phyloP scores from a whole-genome alignment of 2,113 vertebrate genomes.

The Silurus glanis region DNA sequence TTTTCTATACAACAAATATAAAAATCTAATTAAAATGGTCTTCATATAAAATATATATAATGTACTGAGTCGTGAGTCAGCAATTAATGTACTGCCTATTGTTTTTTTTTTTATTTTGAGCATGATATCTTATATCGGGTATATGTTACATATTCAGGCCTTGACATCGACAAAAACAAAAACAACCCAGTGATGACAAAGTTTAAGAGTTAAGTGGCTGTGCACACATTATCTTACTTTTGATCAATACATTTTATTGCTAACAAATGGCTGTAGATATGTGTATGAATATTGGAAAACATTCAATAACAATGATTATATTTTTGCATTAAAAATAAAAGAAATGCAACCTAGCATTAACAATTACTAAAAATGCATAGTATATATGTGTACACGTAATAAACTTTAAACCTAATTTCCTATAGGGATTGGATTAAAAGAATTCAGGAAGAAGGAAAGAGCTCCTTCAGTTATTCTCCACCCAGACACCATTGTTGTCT shows the following conservation, averaged over 20 bases:
- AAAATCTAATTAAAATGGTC: no score
- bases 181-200: neutral
- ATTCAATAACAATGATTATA: neutral
- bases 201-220: neutral
- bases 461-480: constrained; percentile 15
- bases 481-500: constrained; percentile 26
- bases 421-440: constrained; percentile 49
- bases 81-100: neutral
- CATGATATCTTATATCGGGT: neutral
- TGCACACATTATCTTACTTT: neutral
- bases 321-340: neutral
- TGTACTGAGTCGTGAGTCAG: neutral
- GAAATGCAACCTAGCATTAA: neutral
- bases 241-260: neutral
- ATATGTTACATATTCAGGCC: constrained; percentile 11
- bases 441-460: constrained; percentile 42
- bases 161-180: neutral
- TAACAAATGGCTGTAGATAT: neutral
- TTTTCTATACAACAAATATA: neutral
- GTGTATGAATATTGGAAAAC: neutral
- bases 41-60: no score
- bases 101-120: neutral
- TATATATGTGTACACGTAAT: neutral
- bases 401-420: constrained; percentile 54
- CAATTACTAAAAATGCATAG: neutral